These are phyloP conservation scores for Gonioctena quinquepunctata DNA, from an alignment of 1,140 invertebrate species.

Conservation along the genomic window DNA sequence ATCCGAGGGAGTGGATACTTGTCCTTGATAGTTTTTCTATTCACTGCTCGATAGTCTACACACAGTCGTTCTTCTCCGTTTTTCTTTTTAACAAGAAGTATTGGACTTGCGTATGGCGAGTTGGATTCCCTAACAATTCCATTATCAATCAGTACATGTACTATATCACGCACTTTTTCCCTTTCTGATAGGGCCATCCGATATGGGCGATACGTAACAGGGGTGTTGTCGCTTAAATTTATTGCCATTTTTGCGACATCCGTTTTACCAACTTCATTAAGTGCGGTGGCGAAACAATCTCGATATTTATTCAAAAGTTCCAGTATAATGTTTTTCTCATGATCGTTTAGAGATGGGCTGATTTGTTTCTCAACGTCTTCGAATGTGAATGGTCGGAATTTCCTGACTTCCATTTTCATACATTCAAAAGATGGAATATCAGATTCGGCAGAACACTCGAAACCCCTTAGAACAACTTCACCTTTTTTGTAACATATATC, in stretches of 20 bases:
- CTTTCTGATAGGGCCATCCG: conserved; percentile 17
- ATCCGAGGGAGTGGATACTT: conserved; percentile 56
- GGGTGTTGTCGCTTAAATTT: conserved; percentile 11
- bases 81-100: conserved; percentile 52
- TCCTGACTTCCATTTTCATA: too few species aligned
- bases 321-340: too few species aligned
- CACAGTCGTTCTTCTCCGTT: conserved; percentile 46
- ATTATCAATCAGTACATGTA: conserved; percentile 39
- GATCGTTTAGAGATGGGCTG: too few species aligned
- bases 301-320: neutral
- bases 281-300: neutral
- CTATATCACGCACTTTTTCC: conserved; percentile 15
- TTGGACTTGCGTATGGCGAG: conserved; percentile 50
- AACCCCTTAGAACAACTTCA: too few species aligned
- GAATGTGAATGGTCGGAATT: too few species aligned
- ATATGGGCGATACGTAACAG: conserved; percentile 18
- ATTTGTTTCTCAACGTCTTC: too few species aligned
- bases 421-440: too few species aligned
- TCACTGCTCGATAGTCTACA: conserved; percentile 51
- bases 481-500: too few species aligned
- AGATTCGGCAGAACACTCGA: too few species aligned
- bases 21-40: conserved; percentile 48
- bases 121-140: conserved; percentile 50
- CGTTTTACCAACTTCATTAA: neutral
- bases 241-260: conserved; percentile 2